Evolutionary conservation across 2,797 vertebrate genomes (phyloP).

Genomic region (Sebastes hubbsi): DNA sequence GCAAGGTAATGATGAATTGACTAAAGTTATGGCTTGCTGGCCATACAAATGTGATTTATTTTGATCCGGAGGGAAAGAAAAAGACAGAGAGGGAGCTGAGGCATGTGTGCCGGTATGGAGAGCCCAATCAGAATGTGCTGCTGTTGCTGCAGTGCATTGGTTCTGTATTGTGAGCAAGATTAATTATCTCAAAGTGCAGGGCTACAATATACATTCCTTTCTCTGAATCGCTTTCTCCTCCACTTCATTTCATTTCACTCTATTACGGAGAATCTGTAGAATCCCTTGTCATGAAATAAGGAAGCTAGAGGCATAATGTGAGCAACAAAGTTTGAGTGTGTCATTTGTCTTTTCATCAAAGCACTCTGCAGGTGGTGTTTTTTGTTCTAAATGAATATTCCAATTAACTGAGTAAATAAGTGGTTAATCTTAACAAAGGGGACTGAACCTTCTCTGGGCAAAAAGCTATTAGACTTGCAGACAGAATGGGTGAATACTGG

Average conservation of each 20-base stretch:
- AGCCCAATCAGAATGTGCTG: constrained; percentile 13
- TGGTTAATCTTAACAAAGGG: neutral
- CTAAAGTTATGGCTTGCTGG: constrained; percentile 25
- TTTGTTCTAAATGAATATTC: neutral
- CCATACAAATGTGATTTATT: constrained; percentile 45
- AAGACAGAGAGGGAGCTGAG: constrained; percentile 1
- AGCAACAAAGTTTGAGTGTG: neutral
- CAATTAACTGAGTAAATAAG: neutral
- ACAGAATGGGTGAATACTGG: neutral
- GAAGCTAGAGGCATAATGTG: neutral
- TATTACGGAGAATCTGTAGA: constrained; percentile 15
- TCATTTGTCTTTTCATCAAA: neutral
- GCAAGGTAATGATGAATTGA: constrained; percentile 32
- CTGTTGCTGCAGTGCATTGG: constrained; percentile 1
- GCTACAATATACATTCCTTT: neutral
- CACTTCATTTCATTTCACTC: constrained; percentile 23
- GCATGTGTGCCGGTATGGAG: neutral
- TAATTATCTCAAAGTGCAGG: constrained; percentile 31
- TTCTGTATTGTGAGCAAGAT: constrained; percentile 40
- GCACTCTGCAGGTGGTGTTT: neutral
- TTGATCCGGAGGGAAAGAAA: neutral
- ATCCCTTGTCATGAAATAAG: constrained; percentile 22
- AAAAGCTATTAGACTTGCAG: neutral
- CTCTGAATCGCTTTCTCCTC: constrained; percentile 20
- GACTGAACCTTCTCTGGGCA: neutral